Conservation (phyloP, 2,113 vertebrate species). For the Albula goreensis region DNA sequence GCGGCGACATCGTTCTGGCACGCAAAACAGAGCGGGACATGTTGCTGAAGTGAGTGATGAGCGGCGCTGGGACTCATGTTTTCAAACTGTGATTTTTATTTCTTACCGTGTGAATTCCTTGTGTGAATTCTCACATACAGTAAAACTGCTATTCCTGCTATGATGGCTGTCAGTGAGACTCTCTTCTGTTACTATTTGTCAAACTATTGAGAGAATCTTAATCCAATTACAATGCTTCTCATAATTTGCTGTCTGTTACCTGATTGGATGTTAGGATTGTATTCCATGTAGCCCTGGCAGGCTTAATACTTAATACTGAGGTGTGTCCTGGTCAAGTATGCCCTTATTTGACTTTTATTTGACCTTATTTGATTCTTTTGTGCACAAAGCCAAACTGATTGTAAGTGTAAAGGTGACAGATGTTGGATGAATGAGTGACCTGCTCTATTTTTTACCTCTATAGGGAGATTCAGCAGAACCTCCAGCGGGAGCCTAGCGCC, state of each 20-base stretch:
- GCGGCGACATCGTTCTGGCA: constrained; percentile 97
- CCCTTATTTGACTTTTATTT: not conserved
- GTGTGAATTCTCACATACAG: no score
- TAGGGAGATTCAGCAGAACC: constrained; percentile 95
- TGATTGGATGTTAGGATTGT: not conserved
- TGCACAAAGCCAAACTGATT: no score
- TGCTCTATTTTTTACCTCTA: not conserved
- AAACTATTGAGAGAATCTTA: not conserved
- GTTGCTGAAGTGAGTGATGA: constrained; percentile 85
- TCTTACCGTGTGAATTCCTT: no score
- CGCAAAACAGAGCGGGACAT: constrained; percentile 96
- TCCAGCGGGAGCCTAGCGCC: constrained; percentile 92
- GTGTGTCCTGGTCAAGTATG: not conserved
- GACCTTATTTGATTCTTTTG: no score
- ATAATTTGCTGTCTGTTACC: not conserved
- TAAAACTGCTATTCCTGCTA: not conserved
- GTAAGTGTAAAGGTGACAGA: no score
- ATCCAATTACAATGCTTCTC: not conserved
- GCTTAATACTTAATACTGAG: not conserved
- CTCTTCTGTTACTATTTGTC: not conserved
- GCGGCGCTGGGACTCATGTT: no score
- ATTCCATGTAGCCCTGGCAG: not conserved
- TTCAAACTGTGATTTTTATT: no score
- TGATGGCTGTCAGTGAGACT: not conserved
- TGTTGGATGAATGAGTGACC: not conserved